Evolutionary conservation across 2,888 invertebrate genomes (phyloP), one percentile per base, ranked within the genome.

Genomic region (Erebia aethiops): DNA sequence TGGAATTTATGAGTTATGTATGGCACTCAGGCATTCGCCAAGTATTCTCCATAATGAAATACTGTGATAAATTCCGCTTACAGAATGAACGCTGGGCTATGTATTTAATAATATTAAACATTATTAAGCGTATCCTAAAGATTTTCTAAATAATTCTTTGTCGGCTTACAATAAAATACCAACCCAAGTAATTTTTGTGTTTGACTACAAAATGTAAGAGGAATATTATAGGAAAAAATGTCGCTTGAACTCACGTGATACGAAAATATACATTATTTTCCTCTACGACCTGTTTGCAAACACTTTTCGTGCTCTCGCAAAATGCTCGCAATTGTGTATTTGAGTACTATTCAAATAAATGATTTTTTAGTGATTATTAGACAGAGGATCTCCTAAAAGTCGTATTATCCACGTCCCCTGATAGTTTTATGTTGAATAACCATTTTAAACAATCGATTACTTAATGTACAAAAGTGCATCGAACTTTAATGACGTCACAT

Each of bases 111-210:
- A 26, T 57, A 26, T 18, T 56, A 18, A 4, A 56, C 13, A 56
- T 56, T 14, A 26, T 5, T 5, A 5, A 56, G 13, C 56, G 56
- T 58, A 14, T 10, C n/a, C 41, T 14, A 58, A 41, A 16, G 16
- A 10, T 43, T 16, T 16, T 54, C 16, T 16, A 18, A 10, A 35
- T n/a, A 58, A 58, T 41, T 43, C 16, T 11, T 41, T 41, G 11
- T 14, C 18, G 5, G 16, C 43, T 13, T 46, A 46, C 61, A 46
- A 46, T 61, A 46, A 46, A 18, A 43, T 5, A 43, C 18, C 61
- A 43, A 18, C 46, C 62, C 10, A 49, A 62, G 49, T 14, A 21
- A 46, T 62, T 61, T 46, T 43, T 62, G 21, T 49, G 7, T 62
- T 18, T 7, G 21, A 21, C 2, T 62, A 49, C 21, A 62, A 35